Percentiles rank a stretch among this genome's conserved stretches.
Evolutionary conservation across 1,140 invertebrate genomes (phyloP).

Genomic region (Leptinotarsa defecta): DNA sequence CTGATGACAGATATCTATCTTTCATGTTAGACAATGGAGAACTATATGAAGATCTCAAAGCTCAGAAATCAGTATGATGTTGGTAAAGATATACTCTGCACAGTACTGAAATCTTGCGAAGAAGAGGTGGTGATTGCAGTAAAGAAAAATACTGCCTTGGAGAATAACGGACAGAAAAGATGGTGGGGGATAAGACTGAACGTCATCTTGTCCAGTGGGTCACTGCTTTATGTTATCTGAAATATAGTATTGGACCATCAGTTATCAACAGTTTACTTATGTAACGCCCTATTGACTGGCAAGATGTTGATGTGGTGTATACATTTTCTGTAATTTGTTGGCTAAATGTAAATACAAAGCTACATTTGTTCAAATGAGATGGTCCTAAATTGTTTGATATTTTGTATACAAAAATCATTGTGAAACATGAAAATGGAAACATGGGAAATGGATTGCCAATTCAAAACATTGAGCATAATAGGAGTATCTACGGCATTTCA

Average conservation of each 20-base stretch:
- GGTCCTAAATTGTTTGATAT: too few species aligned
- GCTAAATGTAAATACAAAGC: slow-evolving; percentile 38
- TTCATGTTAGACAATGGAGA: slow-evolving; percentile 94
- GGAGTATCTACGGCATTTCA: too few species aligned
- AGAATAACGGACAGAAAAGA: slow-evolving; percentile 73
- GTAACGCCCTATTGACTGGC: slow-evolving; percentile 39
- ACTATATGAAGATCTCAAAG: slow-evolving; percentile 92
- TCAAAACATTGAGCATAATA: too few species aligned
- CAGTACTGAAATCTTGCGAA: slow-evolving; percentile 87
- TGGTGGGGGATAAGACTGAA: slow-evolving; percentile 31
- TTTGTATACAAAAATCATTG: too few species aligned
- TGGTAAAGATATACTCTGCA: slow-evolving; percentile 89
- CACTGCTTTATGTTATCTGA: slow-evolving; percentile 54
- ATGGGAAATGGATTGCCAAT: too few species aligned
- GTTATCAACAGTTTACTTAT: slow-evolving; percentile 48
- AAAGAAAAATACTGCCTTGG: slow-evolving; percentile 89
- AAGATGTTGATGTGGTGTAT: slow-evolving; percentile 45
- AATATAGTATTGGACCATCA: slow-evolving; percentile 49
- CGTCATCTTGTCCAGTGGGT: slow-evolving; percentile 58
- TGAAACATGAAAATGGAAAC: too few species aligned
- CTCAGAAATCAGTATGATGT: slow-evolving; percentile 81
- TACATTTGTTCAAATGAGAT: slow-evolving; percentile 37
- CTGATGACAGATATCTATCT: slow-evolving; percentile 88
- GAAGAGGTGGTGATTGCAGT: slow-evolving; percentile 89
- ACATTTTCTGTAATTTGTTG: slow-evolving; percentile 48